phyloP scores from a whole-genome alignment of 2,888 invertebrate genomes.

The Volucella inflata region DNA sequence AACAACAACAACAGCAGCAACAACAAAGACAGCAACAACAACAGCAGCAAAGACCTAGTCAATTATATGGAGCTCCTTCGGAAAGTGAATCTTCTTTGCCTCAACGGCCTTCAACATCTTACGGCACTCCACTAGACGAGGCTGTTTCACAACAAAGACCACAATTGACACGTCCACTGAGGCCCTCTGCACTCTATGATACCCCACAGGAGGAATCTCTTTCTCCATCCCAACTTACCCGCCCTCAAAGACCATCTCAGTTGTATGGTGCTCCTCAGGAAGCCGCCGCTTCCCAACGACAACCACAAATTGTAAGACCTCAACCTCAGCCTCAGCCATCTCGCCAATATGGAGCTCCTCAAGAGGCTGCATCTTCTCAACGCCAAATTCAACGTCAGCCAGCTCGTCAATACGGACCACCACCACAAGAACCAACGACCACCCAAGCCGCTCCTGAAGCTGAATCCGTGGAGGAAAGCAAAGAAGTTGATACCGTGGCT shows the following conservation, averaged over 20 bases:
- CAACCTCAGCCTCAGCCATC: constrained; percentile 18
- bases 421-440: constrained; percentile 25
- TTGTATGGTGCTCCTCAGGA: constrained; percentile 45
- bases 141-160: constrained; percentile 20
- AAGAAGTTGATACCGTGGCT: constrained; percentile 61
- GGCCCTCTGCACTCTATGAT: constrained; percentile 22
- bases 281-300: constrained; percentile 31
- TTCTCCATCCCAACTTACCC: constrained; percentile 25
- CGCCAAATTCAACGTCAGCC: constrained; percentile 45
- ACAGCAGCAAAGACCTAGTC: constrained; percentile 53
- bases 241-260: constrained; percentile 27
- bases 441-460: constrained; percentile 34
- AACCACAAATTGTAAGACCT: constrained; percentile 52
- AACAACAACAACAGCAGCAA: constrained; percentile 21
- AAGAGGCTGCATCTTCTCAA: constrained; percentile 35
- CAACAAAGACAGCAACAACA: constrained; percentile 21
- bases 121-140: constrained; percentile 48
- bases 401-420: constrained; percentile 61
- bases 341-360: constrained; percentile 45
- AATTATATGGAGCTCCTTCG: constrained; percentile 55
- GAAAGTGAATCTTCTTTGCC: constrained; percentile 45
- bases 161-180: constrained; percentile 11
- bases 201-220: constrained; percentile 14
- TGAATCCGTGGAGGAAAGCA: constrained; percentile 63
- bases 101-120: constrained; percentile 58